Conservation (phyloP, 2,113 vertebrate genomes). For the Chelonoidis abingdonii region DNA sequence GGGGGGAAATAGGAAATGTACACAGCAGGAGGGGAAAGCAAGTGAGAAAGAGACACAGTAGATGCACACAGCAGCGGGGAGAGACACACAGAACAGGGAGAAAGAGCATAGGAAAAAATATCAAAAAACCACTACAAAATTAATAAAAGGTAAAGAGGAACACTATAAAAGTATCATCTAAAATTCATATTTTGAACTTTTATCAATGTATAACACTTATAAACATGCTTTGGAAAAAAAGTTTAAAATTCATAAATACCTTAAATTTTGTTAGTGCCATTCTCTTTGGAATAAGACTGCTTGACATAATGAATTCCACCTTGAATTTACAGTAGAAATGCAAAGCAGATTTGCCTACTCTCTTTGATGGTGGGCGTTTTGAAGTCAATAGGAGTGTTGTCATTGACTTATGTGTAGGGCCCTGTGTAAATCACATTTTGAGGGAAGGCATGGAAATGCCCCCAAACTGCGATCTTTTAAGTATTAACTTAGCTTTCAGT, state of each 20-base stretch:
- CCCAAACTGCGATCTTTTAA: background rate
- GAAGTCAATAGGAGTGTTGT: background rate
- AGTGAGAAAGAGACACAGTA: constrained; percentile 68
- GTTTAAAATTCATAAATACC: constrained; percentile 38
- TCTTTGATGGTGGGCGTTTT: constrained; percentile 39
- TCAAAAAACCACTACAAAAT: constrained; percentile 18
- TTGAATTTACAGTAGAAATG: constrained; percentile 14
- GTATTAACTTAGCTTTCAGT: background rate
- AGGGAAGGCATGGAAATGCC: background rate
- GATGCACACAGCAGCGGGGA: constrained; percentile 72
- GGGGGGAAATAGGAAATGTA: constrained; percentile 67
- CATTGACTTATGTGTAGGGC: background rate
- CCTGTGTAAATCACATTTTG: background rate
- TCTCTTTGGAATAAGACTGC: constrained; percentile 57
- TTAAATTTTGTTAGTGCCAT: constrained; percentile 38
- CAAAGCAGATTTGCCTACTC: constrained; percentile 61
- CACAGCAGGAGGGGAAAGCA: constrained; percentile 55
- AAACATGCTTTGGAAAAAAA: constrained; percentile 21
- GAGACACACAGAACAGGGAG: constrained; percentile 46
- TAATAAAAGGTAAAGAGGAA: constrained; percentile 33
- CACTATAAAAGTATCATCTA: constrained; percentile 19
- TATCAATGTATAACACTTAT: constrained; percentile 43
- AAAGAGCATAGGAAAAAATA: background rate
- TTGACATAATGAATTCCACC: constrained; percentile 66
- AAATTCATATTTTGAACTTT: constrained; percentile 21